These are phyloP conservation scores for Nansenia antarctica DNA, from an alignment of 2,113 vertebrate species.

Conservation along the genomic window DNA sequence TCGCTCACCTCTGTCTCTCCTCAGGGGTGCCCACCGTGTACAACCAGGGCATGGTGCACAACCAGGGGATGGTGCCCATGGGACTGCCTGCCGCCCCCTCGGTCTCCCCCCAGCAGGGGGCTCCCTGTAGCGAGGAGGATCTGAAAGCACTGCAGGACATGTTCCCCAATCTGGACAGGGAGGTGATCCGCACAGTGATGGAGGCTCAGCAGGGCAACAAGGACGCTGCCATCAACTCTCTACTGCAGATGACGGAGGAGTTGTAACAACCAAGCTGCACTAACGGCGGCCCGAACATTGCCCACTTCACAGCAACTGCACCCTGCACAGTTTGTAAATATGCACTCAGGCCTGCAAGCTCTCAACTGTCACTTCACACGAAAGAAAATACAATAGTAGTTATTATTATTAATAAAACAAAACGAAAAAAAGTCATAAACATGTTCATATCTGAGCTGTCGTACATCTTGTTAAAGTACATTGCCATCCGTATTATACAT, in stretches of 20 bases:
- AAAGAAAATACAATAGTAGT: neutral
- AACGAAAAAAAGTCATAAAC: neutral
- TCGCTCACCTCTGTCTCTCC: neutral
- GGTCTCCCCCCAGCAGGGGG: constrained; percentile 73
- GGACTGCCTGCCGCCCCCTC: constrained; percentile 75
- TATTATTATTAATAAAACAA: neutral
- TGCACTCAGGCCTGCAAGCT: constrained; percentile 5
- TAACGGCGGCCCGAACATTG: constrained; percentile 7
- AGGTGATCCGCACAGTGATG: constrained; percentile 93
- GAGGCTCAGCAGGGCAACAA: constrained; percentile 93
- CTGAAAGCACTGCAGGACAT: constrained; percentile 94
- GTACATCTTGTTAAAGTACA: neutral
- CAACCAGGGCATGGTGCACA: constrained; percentile 87
- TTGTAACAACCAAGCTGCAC: constrained; percentile 72
- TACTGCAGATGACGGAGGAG: constrained; percentile 96
- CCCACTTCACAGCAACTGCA: neutral
- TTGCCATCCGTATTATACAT: neutral
- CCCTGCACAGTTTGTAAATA: constrained; percentile 4
- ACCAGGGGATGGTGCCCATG: constrained; percentile 88
- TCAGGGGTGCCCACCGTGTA: constrained; percentile 89
- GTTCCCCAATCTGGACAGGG: constrained; percentile 95
- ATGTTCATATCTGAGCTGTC: neutral
- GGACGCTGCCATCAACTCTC: constrained; percentile 93
- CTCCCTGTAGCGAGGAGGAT: constrained; percentile 85
- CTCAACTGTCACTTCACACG: neutral